Evolutionary conservation across 2,113 vertebrate species (phyloP), one percentile per base, ranked within the genome.

Genomic region (Rostratula benghalensis): DNA sequence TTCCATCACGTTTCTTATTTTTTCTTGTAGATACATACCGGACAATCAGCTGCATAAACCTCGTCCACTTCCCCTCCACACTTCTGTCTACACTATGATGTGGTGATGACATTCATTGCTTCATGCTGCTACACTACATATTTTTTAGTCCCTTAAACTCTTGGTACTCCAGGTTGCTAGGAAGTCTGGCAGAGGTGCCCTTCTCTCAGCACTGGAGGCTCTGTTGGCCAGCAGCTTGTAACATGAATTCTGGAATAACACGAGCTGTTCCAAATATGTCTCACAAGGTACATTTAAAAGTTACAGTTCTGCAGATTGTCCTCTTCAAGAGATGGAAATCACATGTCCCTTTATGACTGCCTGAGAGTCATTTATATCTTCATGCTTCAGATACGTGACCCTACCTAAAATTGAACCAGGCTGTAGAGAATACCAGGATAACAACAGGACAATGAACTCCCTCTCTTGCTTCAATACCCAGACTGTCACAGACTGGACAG

Each of bases 221-320:
- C 27, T 56, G n/a, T 31, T 48, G 39, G 15, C 59, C 2, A 3
- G 21, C 24, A 73, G 19, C 2, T 7, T 0, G 2, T 28, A 81
- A 69, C 0, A 0, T 0, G 5, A 35, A 35, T 60, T 15, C 27
- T 74, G 20, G 45, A 68, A 74, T 28, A 84, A 46, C 6, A 20
- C 8, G 45, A 74, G 13, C 13, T 57, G 6, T 78, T 78, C 10
- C 20, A 82, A 78, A 76, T 45, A 5, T 35, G 10, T 67, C 41
- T 87, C 37, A 63, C n/a, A 63, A 75, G 37, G 24, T 48, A 50
- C 14, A 30, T 39, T 21, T 43, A 88, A 46, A 82, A 53, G 13
- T 50, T 67, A 50, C 21, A 88, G 11, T 39, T 83, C 4, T 9
- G 11, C 21, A 41, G 4, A 19, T 61, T 70, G 27, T 11, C 35